Evolutionary conservation across 2,888 invertebrate genomes (phyloP).

Genomic region (Heliothis peltigera): DNA sequence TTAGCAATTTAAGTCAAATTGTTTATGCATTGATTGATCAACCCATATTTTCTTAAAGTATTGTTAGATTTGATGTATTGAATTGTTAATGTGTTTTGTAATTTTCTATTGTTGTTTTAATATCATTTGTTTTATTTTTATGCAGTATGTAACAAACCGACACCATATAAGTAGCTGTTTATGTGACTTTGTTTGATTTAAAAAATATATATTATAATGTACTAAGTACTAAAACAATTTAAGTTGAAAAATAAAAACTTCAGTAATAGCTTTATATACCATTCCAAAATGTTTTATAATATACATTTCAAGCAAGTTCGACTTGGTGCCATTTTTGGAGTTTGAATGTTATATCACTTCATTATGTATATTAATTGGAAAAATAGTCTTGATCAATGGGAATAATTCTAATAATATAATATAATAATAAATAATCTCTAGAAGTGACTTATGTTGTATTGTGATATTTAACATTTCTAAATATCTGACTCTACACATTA

Average conservation of each 20-base stretch:
- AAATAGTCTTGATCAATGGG: neutral
- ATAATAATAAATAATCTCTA: too few relatives aligned
- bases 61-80: slow-evolving; percentile 82
- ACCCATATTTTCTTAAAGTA: slow-evolving; percentile 76
- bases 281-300: slow-evolving; percentile 69
- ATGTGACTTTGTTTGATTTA: slow-evolving; percentile 39
- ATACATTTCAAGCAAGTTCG: slow-evolving; percentile 62
- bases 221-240: slow-evolving; percentile 47
- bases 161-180: slow-evolving; percentile 39
- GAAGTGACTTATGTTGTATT: slow-evolving; percentile 52
- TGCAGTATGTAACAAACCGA: slow-evolving; percentile 54
- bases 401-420: too few relatives aligned
- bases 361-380: slow-evolving; percentile 17
- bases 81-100: slow-evolving; percentile 81
- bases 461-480: slow-evolving; percentile 30
- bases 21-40: slow-evolving; percentile 62
- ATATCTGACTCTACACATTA: neutral
- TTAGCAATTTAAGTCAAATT: slow-evolving; percentile 59
- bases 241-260: slow-evolving; percentile 50
- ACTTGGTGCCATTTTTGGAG: slow-evolving; percentile 77
- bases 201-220: slow-evolving; percentile 38
- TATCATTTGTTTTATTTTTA: slow-evolving; percentile 74
- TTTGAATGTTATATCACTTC: slow-evolving; percentile 41
- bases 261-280: slow-evolving; percentile 66
- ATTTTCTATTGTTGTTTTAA: slow-evolving; percentile 83